Evolutionary conservation across 2,888 invertebrate genomes (phyloP).

Genomic region (Perizoma affinitatum): DNA sequence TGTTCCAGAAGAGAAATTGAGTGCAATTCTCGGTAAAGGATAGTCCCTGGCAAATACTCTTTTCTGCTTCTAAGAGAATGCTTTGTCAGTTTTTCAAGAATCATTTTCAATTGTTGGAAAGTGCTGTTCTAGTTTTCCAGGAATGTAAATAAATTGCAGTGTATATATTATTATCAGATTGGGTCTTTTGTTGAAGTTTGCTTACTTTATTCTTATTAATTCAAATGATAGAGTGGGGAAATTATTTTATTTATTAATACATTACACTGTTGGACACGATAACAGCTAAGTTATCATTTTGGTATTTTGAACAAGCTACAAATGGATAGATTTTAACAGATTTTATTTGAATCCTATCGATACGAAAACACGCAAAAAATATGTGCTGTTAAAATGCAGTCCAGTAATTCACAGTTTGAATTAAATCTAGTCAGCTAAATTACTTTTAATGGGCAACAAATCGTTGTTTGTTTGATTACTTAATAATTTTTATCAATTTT

Average conservation of each 20-base stretch:
- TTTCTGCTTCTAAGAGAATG: slow-evolving; percentile 19
- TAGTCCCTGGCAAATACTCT: slow-evolving; percentile 17
- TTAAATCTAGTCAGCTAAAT: too few species aligned
- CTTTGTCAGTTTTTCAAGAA: slow-evolving; percentile 15
- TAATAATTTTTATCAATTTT: too few species aligned
- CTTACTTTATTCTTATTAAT: slow-evolving; percentile 12
- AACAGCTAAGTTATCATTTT: neutral
- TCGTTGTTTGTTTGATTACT: too few species aligned
- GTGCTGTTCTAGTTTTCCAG: slow-evolving; percentile 13
- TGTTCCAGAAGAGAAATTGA: slow-evolving; percentile 34
- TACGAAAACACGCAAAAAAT: too few species aligned
- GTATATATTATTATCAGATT: too few species aligned
- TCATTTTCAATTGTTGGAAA: slow-evolving; percentile 23
- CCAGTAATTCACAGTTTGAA: too few species aligned
- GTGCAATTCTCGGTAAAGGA: slow-evolving; percentile 26
- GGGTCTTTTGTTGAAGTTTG: slow-evolving; percentile 11
- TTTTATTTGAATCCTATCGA: neutral
- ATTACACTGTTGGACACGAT: slow-evolving; percentile 14
- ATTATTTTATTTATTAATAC: slow-evolving; percentile 4
- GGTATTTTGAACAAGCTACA: neutral
- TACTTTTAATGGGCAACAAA: too few species aligned
- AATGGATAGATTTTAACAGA: too few species aligned
- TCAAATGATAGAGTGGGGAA: slow-evolving; percentile 11
- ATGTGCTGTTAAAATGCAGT: too few species aligned
- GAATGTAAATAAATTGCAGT: slow-evolving; percentile 5